Evolutionary conservation across 2,113 vertebrate species (phyloP), one percentile per base, ranked within the genome.

Genomic region (Coptodon rendalli): DNA sequence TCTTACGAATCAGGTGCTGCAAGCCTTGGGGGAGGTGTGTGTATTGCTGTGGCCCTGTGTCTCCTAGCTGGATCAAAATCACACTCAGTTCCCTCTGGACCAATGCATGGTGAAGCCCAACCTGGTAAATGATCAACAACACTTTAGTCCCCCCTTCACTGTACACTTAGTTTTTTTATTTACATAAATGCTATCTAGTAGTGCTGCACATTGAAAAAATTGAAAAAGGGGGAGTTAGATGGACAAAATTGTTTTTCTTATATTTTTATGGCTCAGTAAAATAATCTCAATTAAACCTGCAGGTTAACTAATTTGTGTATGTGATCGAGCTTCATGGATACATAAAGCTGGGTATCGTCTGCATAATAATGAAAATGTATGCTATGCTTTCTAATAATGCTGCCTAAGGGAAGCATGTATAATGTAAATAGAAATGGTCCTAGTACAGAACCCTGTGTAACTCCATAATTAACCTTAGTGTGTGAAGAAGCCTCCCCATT

Each of bases 21-120:
- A 98, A 89, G 2, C 96, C 96, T 54, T 95, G 93, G 0, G 97
- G 96, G 86, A 97, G 94, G 85, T 93, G 89, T 2, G 85, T 61
- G 73, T 97, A 97, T 81, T 96, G 94, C 7, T 83, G 56, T 3
- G 87, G 87, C 4, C 87, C 90, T 0, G 92, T 92, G 54, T 95
- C 91, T 29, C 93, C 97, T 59, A 99, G 86, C 93, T 98, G 97
- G 83, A 98, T 97, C 66, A 98, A 91, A 86, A 98, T 97, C 68
- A 97, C 96, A 80, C 90, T 96, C 87, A 97, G 95, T 13, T 96
- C 96, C 2, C 96, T 95, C 86, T 96, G 96, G 76, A 98, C 86
- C 88, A 99, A 95, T 9, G 94, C 97, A 3, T 96, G 96, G 86
- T 96, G 90, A 5, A 97, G 89, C 13, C 93, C 96, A 38, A 95